Evolutionary conservation across 2,888 invertebrate species (phyloP), one percentile per base, ranked within the genome.

Genomic region (Lobophora halterata): DNA sequence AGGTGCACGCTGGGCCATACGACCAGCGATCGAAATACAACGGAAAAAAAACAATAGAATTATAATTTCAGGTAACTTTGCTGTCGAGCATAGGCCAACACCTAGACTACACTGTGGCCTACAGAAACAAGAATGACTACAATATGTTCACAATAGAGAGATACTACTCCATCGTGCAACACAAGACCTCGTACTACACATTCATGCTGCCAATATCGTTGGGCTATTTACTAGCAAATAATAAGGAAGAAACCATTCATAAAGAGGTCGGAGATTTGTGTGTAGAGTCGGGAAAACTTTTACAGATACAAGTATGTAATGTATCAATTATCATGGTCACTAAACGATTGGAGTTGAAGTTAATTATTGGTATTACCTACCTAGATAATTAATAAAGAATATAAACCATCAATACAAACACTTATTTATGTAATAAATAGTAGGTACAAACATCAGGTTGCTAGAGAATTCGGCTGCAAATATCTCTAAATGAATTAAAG

Each of bases 171-270:
- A 96, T 98, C 58, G 94, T 94, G 8, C 93, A 93, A 52, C 95
- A 95, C 75, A 98, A 98, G 85, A 95, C 97, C 3, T 91, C 95
- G 0, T 96, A 93, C 75, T 98, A 98, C 72, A 92, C 96, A 0
- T 96, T 96, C 74, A 93, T 95, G 59, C 86, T 97, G 52, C 98
- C 99, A 0, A 91, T 98, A 5, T 91, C 93, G 2, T 66, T 94
- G 16, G 96, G 95, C 0, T 92, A 98, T 92, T 90, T 92, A 53
- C 89, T 97, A 75, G 93, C 94, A 46, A 91, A 92, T 76, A 89
- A 89, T 31, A 65, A 71, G 13, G 93, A 96, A 67, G 82, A 88
- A 6, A 91, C 92, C 55, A 88, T 91, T 41, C 93, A 93, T 61
- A 82, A 91, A 4, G 92, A 93, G 65, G 92, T 94, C 0, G 93